Evolutionary conservation across 2,113 vertebrate species (phyloP).

Genomic region (Hippolais icterina): DNA sequence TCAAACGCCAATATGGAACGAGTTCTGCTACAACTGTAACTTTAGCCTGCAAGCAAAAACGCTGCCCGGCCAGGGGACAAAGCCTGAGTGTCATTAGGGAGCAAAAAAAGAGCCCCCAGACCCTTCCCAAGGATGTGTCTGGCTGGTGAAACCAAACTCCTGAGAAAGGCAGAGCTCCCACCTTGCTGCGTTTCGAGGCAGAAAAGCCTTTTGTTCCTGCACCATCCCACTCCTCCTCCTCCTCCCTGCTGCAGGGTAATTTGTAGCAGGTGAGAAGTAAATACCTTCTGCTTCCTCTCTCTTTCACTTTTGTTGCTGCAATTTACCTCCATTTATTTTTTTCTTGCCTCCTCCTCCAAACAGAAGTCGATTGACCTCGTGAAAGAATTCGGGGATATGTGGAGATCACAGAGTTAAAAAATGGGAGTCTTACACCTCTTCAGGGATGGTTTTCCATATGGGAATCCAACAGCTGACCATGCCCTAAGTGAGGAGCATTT

Average conservation of each 20-base stretch:
- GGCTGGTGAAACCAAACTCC: not conserved
- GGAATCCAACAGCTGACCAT: not conserved
- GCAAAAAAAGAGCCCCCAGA: not conserved
- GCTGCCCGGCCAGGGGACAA: not conserved
- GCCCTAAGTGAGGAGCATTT: not conserved
- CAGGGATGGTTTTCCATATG: not conserved
- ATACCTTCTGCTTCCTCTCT: not conserved
- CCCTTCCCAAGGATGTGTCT: not conserved
- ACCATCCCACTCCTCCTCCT: not conserved
- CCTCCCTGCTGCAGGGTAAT: constrained; percentile 35
- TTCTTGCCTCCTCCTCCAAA: not conserved
- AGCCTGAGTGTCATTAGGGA: not conserved
- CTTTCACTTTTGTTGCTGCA: not conserved
- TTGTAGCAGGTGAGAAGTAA: constrained; percentile 40
- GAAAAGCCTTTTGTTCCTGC: constrained; percentile 33
- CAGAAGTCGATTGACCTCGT: not conserved
- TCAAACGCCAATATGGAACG: constrained; percentile 49
- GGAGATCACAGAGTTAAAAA: not conserved
- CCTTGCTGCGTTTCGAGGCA: not conserved
- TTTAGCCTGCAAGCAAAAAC: not conserved
- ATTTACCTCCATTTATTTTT: not conserved
- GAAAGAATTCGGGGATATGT: rapidly evolving
- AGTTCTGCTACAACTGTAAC: constrained; percentile 53
- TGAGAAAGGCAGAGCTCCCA: not conserved
- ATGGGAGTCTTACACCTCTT: not conserved